Conservation (phyloP, 2,797 vertebrate species). For the Sebastes oblongus region DNA sequence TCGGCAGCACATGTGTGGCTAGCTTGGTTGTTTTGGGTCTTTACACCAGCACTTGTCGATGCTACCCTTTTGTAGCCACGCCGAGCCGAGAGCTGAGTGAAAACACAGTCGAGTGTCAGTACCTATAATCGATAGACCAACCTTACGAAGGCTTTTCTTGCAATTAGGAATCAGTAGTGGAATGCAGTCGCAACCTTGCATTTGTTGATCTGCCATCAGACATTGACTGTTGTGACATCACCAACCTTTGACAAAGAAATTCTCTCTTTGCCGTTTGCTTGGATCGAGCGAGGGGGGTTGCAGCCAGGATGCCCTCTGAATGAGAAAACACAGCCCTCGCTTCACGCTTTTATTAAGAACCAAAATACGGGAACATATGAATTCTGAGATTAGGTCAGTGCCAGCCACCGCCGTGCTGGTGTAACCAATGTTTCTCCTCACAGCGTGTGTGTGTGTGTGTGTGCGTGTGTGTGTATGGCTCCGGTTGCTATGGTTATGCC, state of each 20-base stretch:
- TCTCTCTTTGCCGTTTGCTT: slow-evolving; percentile 21
- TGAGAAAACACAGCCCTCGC: slow-evolving; percentile 28
- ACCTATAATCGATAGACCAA: background rate
- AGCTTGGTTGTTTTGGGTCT: background rate
- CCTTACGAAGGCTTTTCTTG: background rate
- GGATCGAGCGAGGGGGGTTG: background rate
- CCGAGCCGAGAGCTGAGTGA: background rate
- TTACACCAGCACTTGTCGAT: background rate
- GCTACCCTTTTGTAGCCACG: background rate
- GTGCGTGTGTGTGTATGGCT: slow-evolving; percentile 46
- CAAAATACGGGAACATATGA: slow-evolving; percentile 30
- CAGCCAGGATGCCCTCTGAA: slow-evolving; percentile 18
- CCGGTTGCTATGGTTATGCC: slow-evolving; percentile 84
- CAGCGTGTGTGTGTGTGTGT: slow-evolving; percentile 8
- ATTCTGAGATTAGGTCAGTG: slow-evolving; percentile 41
- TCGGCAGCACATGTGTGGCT: background rate
- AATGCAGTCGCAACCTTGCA: background rate
- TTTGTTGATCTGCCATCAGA: slow-evolving; percentile 7
- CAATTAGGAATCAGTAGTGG: background rate
- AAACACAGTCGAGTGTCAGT: background rate
- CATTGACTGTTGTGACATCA: slow-evolving; percentile 24
- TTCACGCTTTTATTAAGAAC: slow-evolving; percentile 13
- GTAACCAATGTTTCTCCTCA: slow-evolving; percentile 33
- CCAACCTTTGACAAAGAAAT: slow-evolving; percentile 16
- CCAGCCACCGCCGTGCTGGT: slow-evolving; percentile 7